phyloP scores from a whole-genome alignment of 1,140 invertebrate species.

The Grapholita molesta region DNA sequence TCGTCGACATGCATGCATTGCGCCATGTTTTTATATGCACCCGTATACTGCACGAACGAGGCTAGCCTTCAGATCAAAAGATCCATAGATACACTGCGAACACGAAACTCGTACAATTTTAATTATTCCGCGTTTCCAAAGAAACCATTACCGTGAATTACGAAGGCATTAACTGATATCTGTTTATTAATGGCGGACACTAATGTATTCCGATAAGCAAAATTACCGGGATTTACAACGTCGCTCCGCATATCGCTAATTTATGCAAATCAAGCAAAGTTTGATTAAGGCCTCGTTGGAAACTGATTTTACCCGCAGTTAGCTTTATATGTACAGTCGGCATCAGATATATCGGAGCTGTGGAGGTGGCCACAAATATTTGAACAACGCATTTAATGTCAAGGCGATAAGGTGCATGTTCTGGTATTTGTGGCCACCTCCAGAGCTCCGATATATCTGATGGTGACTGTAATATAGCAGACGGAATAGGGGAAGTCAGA shows the following conservation, averaged over 20 bases:
- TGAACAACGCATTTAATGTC: too few relatives aligned
- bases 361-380: too few relatives aligned
- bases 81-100: neutral
- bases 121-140: neutral
- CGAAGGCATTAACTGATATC: neutral
- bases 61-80: too few relatives aligned
- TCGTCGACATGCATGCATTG: too few relatives aligned
- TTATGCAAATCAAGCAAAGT: conserved; percentile 12
- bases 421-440: too few relatives aligned
- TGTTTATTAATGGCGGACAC: conserved; percentile 12
- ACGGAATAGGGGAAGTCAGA: too few relatives aligned
- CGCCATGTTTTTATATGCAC: too few relatives aligned
- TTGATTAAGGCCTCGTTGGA: neutral
- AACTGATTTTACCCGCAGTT: neutral
- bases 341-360: too few relatives aligned
- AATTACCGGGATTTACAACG: neutral
- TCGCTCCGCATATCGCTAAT: conserved; percentile 1
- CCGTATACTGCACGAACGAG: too few relatives aligned
- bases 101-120: neutral
- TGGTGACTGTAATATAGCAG: too few relatives aligned
- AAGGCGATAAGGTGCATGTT: too few relatives aligned
- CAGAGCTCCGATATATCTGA: too few relatives aligned
- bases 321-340: neutral
- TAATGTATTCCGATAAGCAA: conserved; percentile 15
- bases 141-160: neutral